Conservation (phyloP, 2,113 vertebrate species). For the Protobothrops flavoviridis region DNA sequence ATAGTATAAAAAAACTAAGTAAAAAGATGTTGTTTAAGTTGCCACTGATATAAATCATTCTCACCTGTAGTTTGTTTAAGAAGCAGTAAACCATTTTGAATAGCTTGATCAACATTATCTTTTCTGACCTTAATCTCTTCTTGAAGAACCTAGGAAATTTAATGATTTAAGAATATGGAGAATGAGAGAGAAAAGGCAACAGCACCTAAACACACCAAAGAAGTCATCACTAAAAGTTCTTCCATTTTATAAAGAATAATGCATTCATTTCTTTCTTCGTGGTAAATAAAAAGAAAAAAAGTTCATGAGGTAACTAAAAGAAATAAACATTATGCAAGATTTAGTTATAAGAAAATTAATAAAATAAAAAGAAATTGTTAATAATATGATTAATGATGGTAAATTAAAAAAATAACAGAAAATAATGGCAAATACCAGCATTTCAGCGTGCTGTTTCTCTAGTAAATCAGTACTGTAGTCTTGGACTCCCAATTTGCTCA, state of each 20-base stretch:
- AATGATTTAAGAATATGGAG: constrained; percentile 14
- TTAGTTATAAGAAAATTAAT: constrained; percentile 30
- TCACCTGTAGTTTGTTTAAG: constrained; percentile 96
- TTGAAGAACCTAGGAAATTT: constrained; percentile 80
- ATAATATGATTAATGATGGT: constrained; percentile 28
- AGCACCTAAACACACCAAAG: neutral
- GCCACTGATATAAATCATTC: constrained; percentile 15
- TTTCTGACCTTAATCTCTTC: constrained; percentile 88
- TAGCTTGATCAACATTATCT: constrained; percentile 88
- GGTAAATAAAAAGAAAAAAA: neutral
- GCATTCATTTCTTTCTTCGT: neutral
- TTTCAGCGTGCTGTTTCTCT: constrained; percentile 83
- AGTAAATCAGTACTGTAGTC: constrained; percentile 82
- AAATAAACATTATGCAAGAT: constrained; percentile 49
- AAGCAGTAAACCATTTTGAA: constrained; percentile 91
- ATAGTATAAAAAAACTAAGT: neutral
- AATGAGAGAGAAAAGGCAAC: neutral
- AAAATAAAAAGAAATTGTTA: constrained; percentile 39
- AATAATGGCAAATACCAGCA: constrained; percentile 85
- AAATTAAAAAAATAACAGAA: constrained; percentile 64
- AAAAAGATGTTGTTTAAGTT: neutral
- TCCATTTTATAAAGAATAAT: neutral
- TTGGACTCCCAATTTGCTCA: constrained; percentile 82
- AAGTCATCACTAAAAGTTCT: neutral
- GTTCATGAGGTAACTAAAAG: constrained; percentile 19